Conservation (phyloP, 2,113 vertebrate species). For the Tyto alba region DNA sequence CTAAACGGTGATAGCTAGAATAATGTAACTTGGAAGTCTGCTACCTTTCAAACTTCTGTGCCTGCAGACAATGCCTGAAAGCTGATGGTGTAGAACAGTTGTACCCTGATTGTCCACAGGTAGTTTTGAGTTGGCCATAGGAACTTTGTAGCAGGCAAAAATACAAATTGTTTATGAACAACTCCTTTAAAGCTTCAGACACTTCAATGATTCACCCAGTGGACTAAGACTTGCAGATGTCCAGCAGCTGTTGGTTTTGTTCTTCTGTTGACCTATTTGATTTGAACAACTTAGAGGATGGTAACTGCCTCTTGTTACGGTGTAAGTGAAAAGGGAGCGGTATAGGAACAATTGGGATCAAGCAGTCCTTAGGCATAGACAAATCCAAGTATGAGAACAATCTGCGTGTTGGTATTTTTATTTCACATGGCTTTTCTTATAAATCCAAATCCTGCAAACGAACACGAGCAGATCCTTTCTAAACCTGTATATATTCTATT, state of each 20-base stretch:
- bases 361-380: background rate
- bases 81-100: background rate
- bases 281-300: background rate
- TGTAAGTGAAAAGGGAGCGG: background rate
- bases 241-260: background rate
- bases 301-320: background rate
- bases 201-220: background rate
- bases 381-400: background rate
- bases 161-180: background rate
- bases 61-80: background rate
- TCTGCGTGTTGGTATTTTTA: background rate
- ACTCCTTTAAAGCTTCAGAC: background rate
- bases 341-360: background rate
- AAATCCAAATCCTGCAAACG: background rate
- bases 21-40: background rate
- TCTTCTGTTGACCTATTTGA: background rate
- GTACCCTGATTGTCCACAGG: background rate
- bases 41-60: background rate
- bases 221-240: background rate
- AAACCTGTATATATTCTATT: background rate
- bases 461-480: background rate
- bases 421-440: background rate
- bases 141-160: background rate
- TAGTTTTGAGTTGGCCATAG: background rate
- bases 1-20: background rate